Base-by-base conservation (phyloP, 1,140 invertebrate species). In the Heliconius congener region DNA sequence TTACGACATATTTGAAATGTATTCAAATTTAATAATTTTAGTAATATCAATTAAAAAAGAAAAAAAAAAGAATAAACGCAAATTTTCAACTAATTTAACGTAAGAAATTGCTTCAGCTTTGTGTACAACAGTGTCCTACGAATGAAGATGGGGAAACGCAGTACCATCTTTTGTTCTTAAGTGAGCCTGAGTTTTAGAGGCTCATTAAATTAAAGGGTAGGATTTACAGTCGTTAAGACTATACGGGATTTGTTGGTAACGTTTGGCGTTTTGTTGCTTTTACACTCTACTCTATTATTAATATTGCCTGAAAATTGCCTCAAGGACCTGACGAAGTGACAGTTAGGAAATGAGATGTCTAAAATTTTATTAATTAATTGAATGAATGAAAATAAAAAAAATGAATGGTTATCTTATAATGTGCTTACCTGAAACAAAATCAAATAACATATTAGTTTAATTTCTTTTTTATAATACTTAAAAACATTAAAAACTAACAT, bases 131-230 rank as follows among this genome's bases (percentile, higher is more conserved):
- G 78, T 78, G 70, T n/a, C 60, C 60, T 66, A 71, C 85, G 60
- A 87, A 85, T 85, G 87, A 87, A 88, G 88, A 87, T 84, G 83
- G 77, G 79, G 77, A 77, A 82, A 80, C 79, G 79, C 78, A 83
- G 83, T 82, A 84, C 81, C 85, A 82, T 83, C 87, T 89, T 90
- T 92, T 92, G 91, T 92, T 89, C 86, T 80, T 79, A 55, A 85
- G 83, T 73, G 84, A 84, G 87, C 81, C 89, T 92, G 90, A 88
- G 86, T 90, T 92, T 92, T 90, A 92, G 88, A 88, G 42, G 89
- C 88, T 91, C 91, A 90, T 92, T 92, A 91, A 90, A 90, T 91
- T 90, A 90, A 90, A 88, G 88, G 85, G 85, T 86, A 83, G 84
- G 86, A 88, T 88, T 91, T 88, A 87, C 87, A 90, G 84, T 88